A percentile compares a stretch with the other conserved stretches of the same genome.
Evolutionary conservation across 2,797 vertebrate species (phyloP).

Genomic region (Clarias platycephalus): DNA sequence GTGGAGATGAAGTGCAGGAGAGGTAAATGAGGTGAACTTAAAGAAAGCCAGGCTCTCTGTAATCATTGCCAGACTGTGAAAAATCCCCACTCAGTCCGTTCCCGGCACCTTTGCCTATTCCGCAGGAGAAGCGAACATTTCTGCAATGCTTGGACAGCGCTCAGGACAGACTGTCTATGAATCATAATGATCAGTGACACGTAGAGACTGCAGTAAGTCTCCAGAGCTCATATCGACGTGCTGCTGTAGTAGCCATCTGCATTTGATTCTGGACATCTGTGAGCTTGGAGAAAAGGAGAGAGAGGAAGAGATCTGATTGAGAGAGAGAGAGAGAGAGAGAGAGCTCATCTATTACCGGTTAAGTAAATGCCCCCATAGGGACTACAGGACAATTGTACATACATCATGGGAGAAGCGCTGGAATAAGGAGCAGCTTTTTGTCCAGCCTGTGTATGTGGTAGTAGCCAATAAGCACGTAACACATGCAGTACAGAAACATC

Average conservation of each 20-base stretch:
- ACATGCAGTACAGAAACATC: not conserved
- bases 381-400: conserved; percentile 27
- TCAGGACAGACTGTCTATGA: conserved; percentile 45
- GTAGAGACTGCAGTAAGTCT: conserved; percentile 57
- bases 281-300: conserved; percentile 39
- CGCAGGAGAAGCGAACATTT: conserved; percentile 48
- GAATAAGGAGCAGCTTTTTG: conserved; percentile 37
- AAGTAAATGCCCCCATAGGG: conserved; percentile 41
- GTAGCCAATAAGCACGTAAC: not conserved
- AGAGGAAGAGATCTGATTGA: conserved; percentile 20
- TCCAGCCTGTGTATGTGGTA: conserved; percentile 6
- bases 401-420: conserved; percentile 18
- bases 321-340: conserved; percentile 27
- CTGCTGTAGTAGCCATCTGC: conserved; percentile 77
- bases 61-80: conserved; percentile 47
- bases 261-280: conserved; percentile 59
- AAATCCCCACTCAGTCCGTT: conserved; percentile 27
- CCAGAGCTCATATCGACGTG: conserved; percentile 68
- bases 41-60: conserved; percentile 19
- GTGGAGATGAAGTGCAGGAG: conserved; percentile 29
- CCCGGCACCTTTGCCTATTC: conserved; percentile 44
- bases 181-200: conserved; percentile 56
- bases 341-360: conserved; percentile 48
- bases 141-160: conserved; percentile 49
- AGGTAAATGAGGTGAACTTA: conserved; percentile 27